phyloP scores from a whole-genome alignment of 2,797 vertebrate genomes.

The Margarornis squamiger region DNA sequence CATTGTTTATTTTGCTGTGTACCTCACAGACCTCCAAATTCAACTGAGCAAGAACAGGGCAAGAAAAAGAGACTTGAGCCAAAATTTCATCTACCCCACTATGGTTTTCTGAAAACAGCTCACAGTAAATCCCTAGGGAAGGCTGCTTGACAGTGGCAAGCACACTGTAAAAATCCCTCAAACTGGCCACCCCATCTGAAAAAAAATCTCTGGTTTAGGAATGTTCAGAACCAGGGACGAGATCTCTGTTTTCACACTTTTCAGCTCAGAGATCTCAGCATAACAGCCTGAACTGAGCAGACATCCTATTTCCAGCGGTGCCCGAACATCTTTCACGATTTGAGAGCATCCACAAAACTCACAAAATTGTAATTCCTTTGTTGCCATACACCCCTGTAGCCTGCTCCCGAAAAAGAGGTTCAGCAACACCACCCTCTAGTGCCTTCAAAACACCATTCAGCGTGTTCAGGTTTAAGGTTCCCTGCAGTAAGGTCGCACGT shows the following conservation, averaged over 20 bases:
- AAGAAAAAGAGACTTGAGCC: accelerated
- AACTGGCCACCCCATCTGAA: neutral
- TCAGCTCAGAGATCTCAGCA: neutral
- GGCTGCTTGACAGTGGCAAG: neutral
- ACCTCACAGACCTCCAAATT: neutral
- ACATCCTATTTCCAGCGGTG: neutral
- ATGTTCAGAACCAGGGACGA: neutral
- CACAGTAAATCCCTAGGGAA: neutral
- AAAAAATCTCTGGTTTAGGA: accelerated
- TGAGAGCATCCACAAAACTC: neutral
- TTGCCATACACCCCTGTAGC: neutral
- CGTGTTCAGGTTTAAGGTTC: accelerated
- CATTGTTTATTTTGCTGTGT: neutral
- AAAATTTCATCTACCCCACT: neutral
- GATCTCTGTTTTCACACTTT: neutral
- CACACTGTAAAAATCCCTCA: neutral
- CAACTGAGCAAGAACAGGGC: neutral
- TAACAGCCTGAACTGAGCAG: neutral
- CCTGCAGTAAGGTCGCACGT: accelerated
- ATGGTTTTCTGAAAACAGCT: neutral
- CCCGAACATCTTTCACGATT: neutral
- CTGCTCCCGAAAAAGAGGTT: neutral
- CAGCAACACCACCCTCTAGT: neutral
- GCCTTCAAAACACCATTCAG: neutral
- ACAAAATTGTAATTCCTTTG: neutral